Conservation (phyloP, 2,888 invertebrate genomes). For the Trissolcus japonicus region DNA sequence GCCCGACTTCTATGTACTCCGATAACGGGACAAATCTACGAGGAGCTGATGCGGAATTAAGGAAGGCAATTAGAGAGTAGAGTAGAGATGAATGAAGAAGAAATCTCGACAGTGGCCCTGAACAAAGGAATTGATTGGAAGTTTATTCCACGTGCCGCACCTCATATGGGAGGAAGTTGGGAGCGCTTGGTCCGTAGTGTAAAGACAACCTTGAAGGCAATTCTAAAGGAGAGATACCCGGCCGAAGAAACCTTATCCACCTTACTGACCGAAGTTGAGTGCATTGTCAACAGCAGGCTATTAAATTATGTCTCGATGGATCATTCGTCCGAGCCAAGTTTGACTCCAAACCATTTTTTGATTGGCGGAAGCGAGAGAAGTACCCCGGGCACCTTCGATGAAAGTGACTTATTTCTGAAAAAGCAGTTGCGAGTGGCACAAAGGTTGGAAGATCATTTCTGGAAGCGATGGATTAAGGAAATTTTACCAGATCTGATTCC, state of each 20-base stretch:
- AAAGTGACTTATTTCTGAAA: no score
- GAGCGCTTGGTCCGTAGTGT: slow-evolving; percentile 23
- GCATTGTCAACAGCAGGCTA: slow-evolving; percentile 6
- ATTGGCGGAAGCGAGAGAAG: no score
- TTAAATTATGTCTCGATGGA: neutral
- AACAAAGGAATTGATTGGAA: neutral
- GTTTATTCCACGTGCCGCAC: slow-evolving; percentile 9
- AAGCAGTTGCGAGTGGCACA: no score
- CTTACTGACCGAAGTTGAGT: slow-evolving; percentile 23
- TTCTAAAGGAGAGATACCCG: slow-evolving; percentile 5
- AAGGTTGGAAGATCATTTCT: no score
- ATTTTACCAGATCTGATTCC: no score
- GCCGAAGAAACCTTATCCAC: slow-evolving; percentile 19
- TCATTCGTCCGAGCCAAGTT: neutral
- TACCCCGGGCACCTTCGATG: no score
- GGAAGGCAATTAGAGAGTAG: slow-evolving; percentile 10
- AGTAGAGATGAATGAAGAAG: slow-evolving; percentile 12
- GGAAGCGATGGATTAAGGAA: no score
- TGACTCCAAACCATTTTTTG: slow-evolving; percentile 10
- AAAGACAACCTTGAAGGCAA: neutral
- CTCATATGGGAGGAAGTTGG: slow-evolving; percentile 30
- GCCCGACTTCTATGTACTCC: neutral
- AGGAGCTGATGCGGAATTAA: slow-evolving; percentile 47
- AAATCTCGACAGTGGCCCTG: neutral
- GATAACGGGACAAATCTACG: slow-evolving; percentile 53